Percentiles rank a stretch among this genome's conserved stretches.
phyloP scores from a whole-genome alignment of 2,113 vertebrate genomes.

The Poeciliopsis prolifica region DNA sequence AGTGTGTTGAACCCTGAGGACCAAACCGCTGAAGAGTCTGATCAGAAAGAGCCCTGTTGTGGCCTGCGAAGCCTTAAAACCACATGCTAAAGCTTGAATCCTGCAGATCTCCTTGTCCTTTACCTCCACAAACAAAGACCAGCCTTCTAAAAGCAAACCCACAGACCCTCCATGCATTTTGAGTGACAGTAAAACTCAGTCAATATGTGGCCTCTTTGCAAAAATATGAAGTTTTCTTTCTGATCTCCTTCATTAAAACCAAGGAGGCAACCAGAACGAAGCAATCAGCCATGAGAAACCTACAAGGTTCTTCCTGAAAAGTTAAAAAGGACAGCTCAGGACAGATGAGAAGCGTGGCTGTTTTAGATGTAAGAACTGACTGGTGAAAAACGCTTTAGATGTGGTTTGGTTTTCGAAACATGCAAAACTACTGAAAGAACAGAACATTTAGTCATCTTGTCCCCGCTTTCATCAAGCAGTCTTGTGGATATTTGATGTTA shows the following conservation, averaged over 20 bases:
- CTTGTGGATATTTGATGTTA: constrained; percentile 52
- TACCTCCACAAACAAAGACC: constrained; percentile 22
- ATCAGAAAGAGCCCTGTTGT: constrained; percentile 38
- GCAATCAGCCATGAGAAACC: constrained; percentile 1
- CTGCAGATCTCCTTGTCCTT: constrained; percentile 13
- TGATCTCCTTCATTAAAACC: not conserved
- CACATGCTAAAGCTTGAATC: constrained; percentile 29
- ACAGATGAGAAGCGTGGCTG: constrained; percentile 36
- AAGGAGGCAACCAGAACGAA: constrained; percentile 5
- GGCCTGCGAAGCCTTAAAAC: constrained; percentile 24
- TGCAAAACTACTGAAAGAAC: constrained; percentile 43
- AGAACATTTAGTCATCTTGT: constrained; percentile 55
- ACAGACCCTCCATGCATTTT: constrained; percentile 11
- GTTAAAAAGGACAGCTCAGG: not conserved
- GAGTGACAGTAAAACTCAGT: not conserved
- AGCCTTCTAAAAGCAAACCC: constrained; percentile 18
- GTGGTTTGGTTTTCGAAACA: constrained; percentile 63
- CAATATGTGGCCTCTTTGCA: constrained; percentile 1
- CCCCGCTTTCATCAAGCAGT: constrained; percentile 51
- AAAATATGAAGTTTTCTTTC: constrained; percentile 29
- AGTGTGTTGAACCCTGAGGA: constrained; percentile 37
- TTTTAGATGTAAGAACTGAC: constrained; percentile 61
- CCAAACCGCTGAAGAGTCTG: constrained; percentile 25
- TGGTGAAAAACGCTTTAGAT: constrained; percentile 63
- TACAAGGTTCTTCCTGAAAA: constrained; percentile 8